These are phyloP conservation scores for Acleris literana DNA, from an alignment of 2,888 invertebrate genomes.

Conservation along the genomic window DNA sequence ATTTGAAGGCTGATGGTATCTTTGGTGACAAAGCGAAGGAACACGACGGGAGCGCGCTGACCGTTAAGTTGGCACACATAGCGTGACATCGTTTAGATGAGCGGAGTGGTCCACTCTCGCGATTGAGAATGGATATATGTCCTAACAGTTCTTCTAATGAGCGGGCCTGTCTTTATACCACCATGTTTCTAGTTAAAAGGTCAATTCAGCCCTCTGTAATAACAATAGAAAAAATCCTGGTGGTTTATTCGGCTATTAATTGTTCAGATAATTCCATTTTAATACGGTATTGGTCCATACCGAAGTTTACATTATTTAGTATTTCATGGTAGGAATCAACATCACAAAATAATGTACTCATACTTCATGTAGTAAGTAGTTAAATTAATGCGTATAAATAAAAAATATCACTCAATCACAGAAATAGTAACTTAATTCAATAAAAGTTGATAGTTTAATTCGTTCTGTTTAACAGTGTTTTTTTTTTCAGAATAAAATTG, in stretches of 20 bases:
- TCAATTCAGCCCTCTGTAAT: conserved; percentile 4
- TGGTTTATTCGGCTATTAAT: too few relatives aligned
- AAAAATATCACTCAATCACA: too few relatives aligned
- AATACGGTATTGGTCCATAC: background rate
- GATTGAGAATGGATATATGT: conserved; percentile 43
- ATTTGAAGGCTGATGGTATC: conserved; percentile 43
- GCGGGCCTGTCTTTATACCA: conserved; percentile 13
- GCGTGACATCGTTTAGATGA: conserved; percentile 64
- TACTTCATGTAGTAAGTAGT: too few relatives aligned
- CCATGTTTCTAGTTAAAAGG: conserved; percentile 9
- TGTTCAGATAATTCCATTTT: too few relatives aligned
- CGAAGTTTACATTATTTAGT: background rate
- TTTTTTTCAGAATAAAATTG: too few relatives aligned
- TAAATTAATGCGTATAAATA: too few relatives aligned
- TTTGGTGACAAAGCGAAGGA: conserved; percentile 61
- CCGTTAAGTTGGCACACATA: conserved; percentile 75
- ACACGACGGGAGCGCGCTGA: conserved; percentile 51
- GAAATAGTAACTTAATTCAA: background rate
- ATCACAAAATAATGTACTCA: too few relatives aligned
- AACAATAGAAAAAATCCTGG: background rate
- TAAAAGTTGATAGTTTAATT: background rate
- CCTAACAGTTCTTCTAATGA: conserved; percentile 37
- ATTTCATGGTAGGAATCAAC: too few relatives aligned
- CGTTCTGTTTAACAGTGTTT: background rate
- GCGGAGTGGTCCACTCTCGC: conserved; percentile 46